These are phyloP conservation scores for Tipula helvola DNA, from an alignment of 2,888 invertebrate genomes.

Conservation along the genomic window DNA sequence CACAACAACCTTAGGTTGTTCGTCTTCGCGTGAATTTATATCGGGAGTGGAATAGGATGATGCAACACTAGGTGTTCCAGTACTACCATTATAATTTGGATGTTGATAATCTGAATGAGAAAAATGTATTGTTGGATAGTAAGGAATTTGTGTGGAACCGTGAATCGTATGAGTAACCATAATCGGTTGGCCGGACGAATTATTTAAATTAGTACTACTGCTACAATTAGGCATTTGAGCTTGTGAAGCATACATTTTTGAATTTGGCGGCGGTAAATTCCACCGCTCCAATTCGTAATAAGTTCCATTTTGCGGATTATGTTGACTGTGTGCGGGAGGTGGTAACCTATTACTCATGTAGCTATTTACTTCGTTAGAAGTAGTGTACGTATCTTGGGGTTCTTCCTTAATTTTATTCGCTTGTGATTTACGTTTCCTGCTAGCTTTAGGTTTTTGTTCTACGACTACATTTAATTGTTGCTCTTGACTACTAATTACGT, in stretches of 20 bases:
- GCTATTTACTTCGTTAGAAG: background rate
- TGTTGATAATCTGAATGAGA: constrained; percentile 49
- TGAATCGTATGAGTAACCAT: constrained; percentile 51
- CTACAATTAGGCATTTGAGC: constrained; percentile 32
- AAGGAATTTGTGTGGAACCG: constrained; percentile 51
- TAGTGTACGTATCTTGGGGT: background rate
- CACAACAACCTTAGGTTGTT: constrained; percentile 72
- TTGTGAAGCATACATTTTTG: constrained; percentile 54
- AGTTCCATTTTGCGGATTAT: constrained; percentile 43
- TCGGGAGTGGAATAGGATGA: constrained; percentile 37
- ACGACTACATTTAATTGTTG: constrained; percentile 31
- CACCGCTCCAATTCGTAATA: constrained; percentile 71
- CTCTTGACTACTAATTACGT: constrained; percentile 38
- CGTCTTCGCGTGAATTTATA: constrained; percentile 29
- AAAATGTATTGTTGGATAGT: constrained; percentile 60
- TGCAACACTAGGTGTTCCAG: constrained; percentile 45
- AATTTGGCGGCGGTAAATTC: constrained; percentile 57
- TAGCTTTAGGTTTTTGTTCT: constrained; percentile 22
- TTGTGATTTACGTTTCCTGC: constrained; percentile 18
- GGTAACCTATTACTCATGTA: constrained; percentile 44
- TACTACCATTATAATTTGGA: constrained; percentile 28
- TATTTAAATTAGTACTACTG: constrained; percentile 42
- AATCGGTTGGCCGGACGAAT: constrained; percentile 41
- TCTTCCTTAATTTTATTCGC: constrained; percentile 21
- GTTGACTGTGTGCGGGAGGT: constrained; percentile 53